Conservation (phyloP, 2,113 vertebrate genomes). For the Chaenogobius annularis region DNA sequence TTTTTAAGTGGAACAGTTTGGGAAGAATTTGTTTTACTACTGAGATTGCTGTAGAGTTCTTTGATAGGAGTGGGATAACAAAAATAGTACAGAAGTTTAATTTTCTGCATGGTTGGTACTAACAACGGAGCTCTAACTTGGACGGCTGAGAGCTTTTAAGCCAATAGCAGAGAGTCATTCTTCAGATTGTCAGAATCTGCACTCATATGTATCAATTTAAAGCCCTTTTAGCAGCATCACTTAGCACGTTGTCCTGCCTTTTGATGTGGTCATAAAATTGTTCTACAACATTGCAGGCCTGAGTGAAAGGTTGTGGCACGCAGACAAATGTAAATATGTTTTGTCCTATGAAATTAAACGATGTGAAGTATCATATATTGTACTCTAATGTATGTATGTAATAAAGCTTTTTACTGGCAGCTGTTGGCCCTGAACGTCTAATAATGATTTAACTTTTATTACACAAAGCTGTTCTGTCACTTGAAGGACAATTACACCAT, state of each 20-base stretch:
- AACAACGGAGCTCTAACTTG: conserved; percentile 19
- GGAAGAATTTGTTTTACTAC: too few relatives aligned
- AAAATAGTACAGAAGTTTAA: conserved; percentile 44
- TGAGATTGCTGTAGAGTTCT: neutral
- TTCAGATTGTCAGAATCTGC: neutral
- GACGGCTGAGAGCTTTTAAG: conserved; percentile 15
- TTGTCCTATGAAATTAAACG: too few relatives aligned
- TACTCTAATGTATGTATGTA: too few relatives aligned
- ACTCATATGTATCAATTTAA: neutral
- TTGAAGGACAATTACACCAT: too few relatives aligned
- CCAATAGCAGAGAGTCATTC: conserved; percentile 12
- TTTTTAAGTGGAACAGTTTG: too few relatives aligned
- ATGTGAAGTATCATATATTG: too few relatives aligned
- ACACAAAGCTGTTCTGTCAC: too few relatives aligned
- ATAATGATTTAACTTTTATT: too few relatives aligned
- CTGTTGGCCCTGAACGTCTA: too few relatives aligned
- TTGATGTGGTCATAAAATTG: neutral
- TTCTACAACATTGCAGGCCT: neutral
- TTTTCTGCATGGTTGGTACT: conserved; percentile 38
- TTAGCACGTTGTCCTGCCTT: neutral
- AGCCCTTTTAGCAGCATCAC: neutral
- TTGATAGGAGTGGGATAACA: conserved; percentile 2
- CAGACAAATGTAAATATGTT: too few relatives aligned
- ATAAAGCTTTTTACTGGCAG: too few relatives aligned
- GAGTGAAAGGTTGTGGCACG: neutral